A percentile compares a stretch with the other conserved stretches of the same genome.
phyloP scores from a whole-genome alignment of 1,140 invertebrate genomes.

The Drosophila guanche region DNA sequence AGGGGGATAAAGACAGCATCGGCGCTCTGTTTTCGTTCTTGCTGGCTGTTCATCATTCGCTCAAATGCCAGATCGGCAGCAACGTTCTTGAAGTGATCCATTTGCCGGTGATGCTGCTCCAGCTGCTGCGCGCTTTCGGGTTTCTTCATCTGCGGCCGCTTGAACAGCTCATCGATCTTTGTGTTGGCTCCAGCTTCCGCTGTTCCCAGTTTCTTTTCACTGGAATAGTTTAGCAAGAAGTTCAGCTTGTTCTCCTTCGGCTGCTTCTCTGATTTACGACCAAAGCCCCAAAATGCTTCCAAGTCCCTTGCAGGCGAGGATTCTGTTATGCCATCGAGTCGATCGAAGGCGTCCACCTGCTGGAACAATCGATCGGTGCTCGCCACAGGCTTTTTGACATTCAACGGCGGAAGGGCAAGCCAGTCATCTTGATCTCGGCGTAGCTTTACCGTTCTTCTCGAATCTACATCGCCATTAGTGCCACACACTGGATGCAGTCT shows the following conservation, averaged over 20 bases:
- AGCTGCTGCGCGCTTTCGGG: neutral
- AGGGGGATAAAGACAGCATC: neutral
- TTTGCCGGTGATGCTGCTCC: neutral
- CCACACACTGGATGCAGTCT: constrained; percentile 1
- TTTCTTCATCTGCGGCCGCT: neutral
- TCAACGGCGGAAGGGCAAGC: too few relatives aligned
- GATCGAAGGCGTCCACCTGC: too few relatives aligned
- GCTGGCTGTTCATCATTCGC: constrained; percentile 7
- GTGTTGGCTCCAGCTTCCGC: too few relatives aligned
- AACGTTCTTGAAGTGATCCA: constrained; percentile 23
- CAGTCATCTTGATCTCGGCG: too few relatives aligned
- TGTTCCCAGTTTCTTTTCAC: neutral
- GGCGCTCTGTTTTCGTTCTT: neutral
- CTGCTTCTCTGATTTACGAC: neutral
- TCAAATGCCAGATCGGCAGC: constrained; percentile 29
- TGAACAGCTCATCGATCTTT: neutral
- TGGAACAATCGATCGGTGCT: too few relatives aligned
- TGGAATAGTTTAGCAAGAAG: neutral
- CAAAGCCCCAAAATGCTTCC: too few relatives aligned
- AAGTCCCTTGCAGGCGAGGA: too few relatives aligned
- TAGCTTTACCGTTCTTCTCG: too few relatives aligned
- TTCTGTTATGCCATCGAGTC: too few relatives aligned
- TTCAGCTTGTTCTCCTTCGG: neutral
- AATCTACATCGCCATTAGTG: neutral
- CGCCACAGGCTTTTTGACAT: too few relatives aligned